Conservation (phyloP, 2,888 invertebrate species). For the Campaea margaritaria region DNA sequence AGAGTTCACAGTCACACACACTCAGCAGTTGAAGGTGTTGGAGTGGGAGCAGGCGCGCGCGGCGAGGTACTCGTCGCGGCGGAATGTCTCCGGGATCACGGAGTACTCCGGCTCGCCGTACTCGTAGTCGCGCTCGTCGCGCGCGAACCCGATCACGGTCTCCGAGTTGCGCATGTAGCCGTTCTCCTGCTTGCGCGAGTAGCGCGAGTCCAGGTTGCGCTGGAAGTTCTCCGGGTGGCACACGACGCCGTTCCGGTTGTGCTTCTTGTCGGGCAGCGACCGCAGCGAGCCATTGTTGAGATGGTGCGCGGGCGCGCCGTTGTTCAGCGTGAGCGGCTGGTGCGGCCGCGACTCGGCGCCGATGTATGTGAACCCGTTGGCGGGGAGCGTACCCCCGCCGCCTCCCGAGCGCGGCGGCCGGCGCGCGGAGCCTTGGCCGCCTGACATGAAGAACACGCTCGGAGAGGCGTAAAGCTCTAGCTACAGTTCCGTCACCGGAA, state of each 20-base stretch:
- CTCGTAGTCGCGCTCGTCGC: constrained; percentile 64
- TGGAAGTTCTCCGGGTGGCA: constrained; percentile 82
- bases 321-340: constrained; percentile 80
- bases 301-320: constrained; percentile 79
- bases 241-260: constrained; percentile 75
- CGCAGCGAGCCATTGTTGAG: constrained; percentile 83
- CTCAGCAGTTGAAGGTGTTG: constrained; percentile 84
- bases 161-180: constrained; percentile 80
- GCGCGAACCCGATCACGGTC: constrained; percentile 74
- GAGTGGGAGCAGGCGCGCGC: constrained; percentile 77
- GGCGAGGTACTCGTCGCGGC: constrained; percentile 64
- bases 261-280: constrained; percentile 79
- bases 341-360: constrained; percentile 87
- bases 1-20: constrained; percentile 55
- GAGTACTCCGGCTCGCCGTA: constrained; percentile 83
- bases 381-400: constrained; percentile 87
- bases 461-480: constrained; percentile 97
- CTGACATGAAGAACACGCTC: constrained; percentile 91
- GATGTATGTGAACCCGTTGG: constrained; percentile 91
- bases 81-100: constrained; percentile 76
- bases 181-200: constrained; percentile 82
- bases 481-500: constrained; percentile 97
- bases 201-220: constrained; percentile 80
- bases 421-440: constrained; percentile 81
- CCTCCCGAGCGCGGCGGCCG: constrained; percentile 82